Conservation (phyloP, 2,797 vertebrate species). For the Paratrypauchen microcephalus region DNA sequence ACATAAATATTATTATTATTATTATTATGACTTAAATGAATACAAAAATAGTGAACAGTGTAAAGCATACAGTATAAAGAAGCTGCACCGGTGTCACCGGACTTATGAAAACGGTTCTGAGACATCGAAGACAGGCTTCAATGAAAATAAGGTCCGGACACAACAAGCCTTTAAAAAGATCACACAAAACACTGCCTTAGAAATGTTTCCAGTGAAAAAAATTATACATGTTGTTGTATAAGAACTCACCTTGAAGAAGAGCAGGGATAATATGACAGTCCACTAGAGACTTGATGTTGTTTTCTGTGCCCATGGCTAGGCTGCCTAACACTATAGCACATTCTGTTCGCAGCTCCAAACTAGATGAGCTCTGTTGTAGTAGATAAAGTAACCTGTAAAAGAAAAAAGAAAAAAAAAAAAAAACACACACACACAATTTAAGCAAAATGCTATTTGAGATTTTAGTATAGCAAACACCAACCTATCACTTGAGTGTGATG, state of each 20-base stretch:
- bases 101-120: conserved; percentile 96
- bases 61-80: conserved; percentile 89
- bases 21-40: background rate
- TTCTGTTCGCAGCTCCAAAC: conserved; percentile 90
- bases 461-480: background rate
- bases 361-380: conserved; percentile 94
- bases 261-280: conserved; percentile 99
- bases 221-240: background rate
- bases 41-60: background rate
- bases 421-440: background rate
- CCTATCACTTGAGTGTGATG: too few relatives aligned
- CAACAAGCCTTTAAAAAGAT: conserved; percentile 80
- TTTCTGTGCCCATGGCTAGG: conserved; percentile 98
- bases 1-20: background rate
- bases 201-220: background rate
- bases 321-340: conserved; percentile 97
- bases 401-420: too few relatives aligned
- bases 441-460: background rate
- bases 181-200: conserved; percentile 12
- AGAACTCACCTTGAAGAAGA: conserved; percentile 90
- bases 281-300: conserved; percentile 98
- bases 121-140: conserved; percentile 95
- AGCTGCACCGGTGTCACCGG: conserved; percentile 97
- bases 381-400: conserved; percentile 90
- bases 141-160: conserved; percentile 93